Conservation (phyloP, 92 coral and sea anemone species). For the Zoanthus sansibaricus region DNA sequence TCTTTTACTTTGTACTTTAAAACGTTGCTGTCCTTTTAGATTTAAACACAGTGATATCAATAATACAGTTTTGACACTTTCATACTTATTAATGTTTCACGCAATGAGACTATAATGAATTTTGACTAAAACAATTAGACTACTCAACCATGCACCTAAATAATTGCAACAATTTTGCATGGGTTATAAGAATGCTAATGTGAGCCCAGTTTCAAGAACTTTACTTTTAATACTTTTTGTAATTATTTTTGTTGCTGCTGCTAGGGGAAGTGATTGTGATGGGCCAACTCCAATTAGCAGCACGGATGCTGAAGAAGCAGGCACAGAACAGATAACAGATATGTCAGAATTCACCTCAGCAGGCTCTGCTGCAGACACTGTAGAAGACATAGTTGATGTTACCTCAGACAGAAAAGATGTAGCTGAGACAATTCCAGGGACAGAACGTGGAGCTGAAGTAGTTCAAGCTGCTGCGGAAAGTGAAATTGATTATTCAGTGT, state of each 20-base stretch:
- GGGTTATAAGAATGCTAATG: neutral
- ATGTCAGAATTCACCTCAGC: neutral
- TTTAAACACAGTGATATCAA: neutral
- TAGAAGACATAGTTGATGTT: neutral
- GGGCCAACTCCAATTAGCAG: neutral
- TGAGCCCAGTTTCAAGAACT: neutral
- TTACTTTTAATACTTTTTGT: neutral
- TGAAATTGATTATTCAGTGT: neutral
- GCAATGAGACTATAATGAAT: neutral
- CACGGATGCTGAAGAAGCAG: neutral
- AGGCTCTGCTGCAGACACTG: neutral
- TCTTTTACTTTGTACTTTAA: neutral
- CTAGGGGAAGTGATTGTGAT: neutral
- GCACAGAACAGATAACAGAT: neutral
- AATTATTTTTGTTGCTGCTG: neutral
- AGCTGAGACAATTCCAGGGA: neutral
- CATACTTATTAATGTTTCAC: neutral
- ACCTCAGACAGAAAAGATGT: neutral
- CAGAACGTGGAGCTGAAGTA: slow-evolving; percentile 8
- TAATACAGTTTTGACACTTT: neutral
- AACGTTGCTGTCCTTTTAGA: neutral
- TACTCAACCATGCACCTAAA: neutral
- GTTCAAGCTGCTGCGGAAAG: slow-evolving; percentile 3
- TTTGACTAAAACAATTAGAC: neutral
- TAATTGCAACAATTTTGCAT: too few species aligned